Evolutionary conservation across 2,113 vertebrate genomes (phyloP).

Genomic region (Excalfactoria chinensis): DNA sequence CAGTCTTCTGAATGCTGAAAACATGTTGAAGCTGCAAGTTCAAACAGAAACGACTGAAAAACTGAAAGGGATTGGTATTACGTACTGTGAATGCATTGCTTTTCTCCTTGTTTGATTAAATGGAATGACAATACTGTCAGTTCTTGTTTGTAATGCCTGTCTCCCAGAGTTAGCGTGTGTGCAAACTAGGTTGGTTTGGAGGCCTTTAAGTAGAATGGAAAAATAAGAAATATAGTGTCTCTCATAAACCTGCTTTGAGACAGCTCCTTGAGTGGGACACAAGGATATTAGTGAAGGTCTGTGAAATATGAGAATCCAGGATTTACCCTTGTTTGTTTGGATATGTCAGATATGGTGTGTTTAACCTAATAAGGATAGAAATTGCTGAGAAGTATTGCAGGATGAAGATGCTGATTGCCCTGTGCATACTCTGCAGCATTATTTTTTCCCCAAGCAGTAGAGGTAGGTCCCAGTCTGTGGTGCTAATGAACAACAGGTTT

Average conservation of each 20-base stretch:
- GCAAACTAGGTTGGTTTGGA: background rate
- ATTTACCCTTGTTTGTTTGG: background rate
- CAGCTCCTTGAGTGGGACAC: background rate
- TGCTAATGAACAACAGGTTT: background rate
- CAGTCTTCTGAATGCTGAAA: background rate
- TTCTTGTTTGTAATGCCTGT: background rate
- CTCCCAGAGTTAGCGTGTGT: background rate
- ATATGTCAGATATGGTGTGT: background rate
- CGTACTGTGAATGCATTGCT: background rate
- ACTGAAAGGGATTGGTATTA: background rate
- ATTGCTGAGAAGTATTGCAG: background rate
- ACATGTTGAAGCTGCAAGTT: slow-evolving; percentile 10
- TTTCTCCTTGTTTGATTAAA: background rate
- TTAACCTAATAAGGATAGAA: background rate
- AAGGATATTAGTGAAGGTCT: background rate
- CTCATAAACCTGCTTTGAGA: background rate
- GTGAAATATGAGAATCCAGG: background rate
- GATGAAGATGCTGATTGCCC: background rate
- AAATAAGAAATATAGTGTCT: background rate
- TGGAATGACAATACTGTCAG: background rate
- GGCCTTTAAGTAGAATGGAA: background rate
- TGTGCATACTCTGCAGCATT: background rate
- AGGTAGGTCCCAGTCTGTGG: background rate
- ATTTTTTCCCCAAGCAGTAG: background rate
- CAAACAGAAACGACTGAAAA: background rate